Base-by-base conservation (phyloP, 2,113 vertebrate genomes). In the Alaudala cheleensis region DNA sequence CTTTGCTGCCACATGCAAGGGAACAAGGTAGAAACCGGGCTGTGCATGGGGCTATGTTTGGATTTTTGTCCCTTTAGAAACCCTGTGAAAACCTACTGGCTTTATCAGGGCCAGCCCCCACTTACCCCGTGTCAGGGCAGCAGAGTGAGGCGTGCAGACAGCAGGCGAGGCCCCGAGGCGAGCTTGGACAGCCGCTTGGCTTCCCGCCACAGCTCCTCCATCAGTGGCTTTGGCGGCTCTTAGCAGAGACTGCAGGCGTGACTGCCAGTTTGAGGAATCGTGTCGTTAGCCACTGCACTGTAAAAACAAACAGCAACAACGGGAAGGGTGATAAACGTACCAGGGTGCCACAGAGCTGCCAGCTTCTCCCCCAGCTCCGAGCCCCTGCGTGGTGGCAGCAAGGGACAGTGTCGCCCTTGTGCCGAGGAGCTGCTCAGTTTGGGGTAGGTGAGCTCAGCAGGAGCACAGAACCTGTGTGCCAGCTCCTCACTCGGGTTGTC, bases 301-400 rank as follows among this genome's bases (percentile, higher is more conserved):
- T 73, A 89, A 92, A 94, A 95, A 92, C 95, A 97, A 95, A 97
- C 92, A 95, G 79, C 79, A 82, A 87, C 85, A 82, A 88, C 15
- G 0, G 58, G 62, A 54, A 90, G 71, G 50, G 82, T 4, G 64
- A 83, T 69, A 80, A 90, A 93, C 50, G 17, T 62, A 69, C 42
- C 85, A 11, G 58, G 74, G 31, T 70, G 82, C 58, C 4, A 12
- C 58, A 69, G 62, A 76, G 74, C 93, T 61, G 74, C 85, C 29
- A 24, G 67, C 58, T 86, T 82, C 82, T 77, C 70, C 71, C 50
- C 33, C 33, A 1, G 57, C 74, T 67, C 73, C 0, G 0, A 87
- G 78, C 65, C 60, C 50, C 73, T 37, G 22, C 0, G 1, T 1
- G 3, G 34, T 0, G 0, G 72, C 0, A 0, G 34, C 1, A 2